Conservation (phyloP, 2,888 invertebrate genomes). For the Sinohyriopsis cumingii region DNA sequence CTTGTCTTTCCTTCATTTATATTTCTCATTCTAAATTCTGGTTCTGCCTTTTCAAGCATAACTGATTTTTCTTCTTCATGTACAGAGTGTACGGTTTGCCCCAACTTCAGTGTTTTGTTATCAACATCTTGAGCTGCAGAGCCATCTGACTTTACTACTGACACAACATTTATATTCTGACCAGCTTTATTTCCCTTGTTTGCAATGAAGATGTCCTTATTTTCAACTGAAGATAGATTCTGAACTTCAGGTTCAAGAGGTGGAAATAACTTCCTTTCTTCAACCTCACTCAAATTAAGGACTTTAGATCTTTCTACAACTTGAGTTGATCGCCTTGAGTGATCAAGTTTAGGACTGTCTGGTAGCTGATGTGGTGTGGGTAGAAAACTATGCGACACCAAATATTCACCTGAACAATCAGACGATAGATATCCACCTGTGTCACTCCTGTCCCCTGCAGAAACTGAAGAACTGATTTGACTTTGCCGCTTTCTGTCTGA, state of each 20-base stretch:
- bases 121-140: too few relatives aligned
- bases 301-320: conserved; percentile 45
- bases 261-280: conserved; percentile 34
- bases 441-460: conserved; percentile 1
- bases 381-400: conserved; percentile 29
- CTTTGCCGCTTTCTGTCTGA: background rate
- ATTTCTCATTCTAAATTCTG: too few relatives aligned
- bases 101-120: too few relatives aligned
- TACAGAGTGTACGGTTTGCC: too few relatives aligned
- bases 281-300: conserved; percentile 24
- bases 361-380: conserved; percentile 48
- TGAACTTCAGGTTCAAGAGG: background rate
- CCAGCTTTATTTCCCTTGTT: too few relatives aligned
- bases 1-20: too few relatives aligned
- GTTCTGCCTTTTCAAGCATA: too few relatives aligned
- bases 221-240: too few relatives aligned
- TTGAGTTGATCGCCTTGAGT: conserved; percentile 57
- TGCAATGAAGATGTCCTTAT: too few relatives aligned
- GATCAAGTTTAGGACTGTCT: conserved; percentile 46
- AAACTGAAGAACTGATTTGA: conserved; percentile 10
- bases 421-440: background rate
- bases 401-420: conserved; percentile 1
- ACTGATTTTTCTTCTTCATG: too few relatives aligned
- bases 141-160: too few relatives aligned
- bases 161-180: too few relatives aligned